phyloP scores from a whole-genome alignment of 2,113 vertebrate genomes.

The Smithornis capensis region DNA sequence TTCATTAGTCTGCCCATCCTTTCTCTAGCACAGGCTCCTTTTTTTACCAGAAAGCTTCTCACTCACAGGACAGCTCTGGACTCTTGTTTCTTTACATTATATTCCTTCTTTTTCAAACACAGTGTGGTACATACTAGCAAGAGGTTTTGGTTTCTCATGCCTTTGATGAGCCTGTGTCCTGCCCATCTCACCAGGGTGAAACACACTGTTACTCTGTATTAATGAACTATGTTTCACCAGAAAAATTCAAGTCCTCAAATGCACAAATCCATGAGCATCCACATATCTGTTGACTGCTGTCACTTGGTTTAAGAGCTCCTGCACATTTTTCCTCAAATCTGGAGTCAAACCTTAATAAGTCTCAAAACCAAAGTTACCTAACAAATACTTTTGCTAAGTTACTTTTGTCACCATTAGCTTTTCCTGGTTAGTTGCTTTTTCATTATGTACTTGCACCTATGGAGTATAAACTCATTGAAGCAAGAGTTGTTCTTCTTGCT shows the following conservation, averaged over 20 bases:
- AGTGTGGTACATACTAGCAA: not conserved
- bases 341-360: not conserved
- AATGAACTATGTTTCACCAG: not conserved
- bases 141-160: not conserved
- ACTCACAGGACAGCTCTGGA: not conserved
- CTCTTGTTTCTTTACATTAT: not conserved
- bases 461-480: not conserved
- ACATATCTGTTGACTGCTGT: not conserved
- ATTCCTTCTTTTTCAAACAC: not conserved
- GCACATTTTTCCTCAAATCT: not conserved
- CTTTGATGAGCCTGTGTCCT: not conserved
- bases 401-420: not conserved
- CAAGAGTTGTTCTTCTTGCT: not conserved
- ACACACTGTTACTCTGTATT: not conserved
- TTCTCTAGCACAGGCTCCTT: not conserved
- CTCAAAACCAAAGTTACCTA: not conserved
- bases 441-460: not conserved
- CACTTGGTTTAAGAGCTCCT: not conserved
- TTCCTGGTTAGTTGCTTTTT: not conserved
- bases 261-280: not conserved
- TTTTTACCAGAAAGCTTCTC: not conserved
- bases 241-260: not conserved
- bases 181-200: not conserved
- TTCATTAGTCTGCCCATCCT: rapidly evolving
- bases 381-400: not conserved